Base-by-base conservation (phyloP, 1,140 invertebrate genomes). In the Chlorops oryzae region DNA sequence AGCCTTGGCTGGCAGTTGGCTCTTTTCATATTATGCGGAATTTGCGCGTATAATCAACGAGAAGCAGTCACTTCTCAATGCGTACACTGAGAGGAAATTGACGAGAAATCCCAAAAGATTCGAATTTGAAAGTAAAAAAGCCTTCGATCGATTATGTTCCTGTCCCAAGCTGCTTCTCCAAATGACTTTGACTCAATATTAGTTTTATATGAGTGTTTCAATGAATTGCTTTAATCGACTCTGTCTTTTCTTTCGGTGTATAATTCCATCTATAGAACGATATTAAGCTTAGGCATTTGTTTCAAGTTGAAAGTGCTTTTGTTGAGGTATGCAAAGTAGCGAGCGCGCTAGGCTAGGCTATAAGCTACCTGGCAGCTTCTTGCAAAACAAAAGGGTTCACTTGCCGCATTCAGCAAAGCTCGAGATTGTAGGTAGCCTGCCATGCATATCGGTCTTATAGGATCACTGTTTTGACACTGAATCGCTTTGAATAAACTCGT, bases 81-180 rank as follows among this genome's bases (percentile, higher is more conserved):
- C 34, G 23, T 23, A 17, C 35, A 20, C 34, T 38, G 35, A 21
- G 7, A 48, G 34, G 17, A 35, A 2, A 35, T 4, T 58, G 60
- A 61, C 65, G 61, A 60, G 57, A 54, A 58, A 61, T 58, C 42
- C 27, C 7, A 7, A 32, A 9, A 9, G 7, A 32, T 32, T 32
- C 27, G 27, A 32, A 32, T 7, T 32, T 13, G 7, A 32, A 32
- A 7, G 7, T 32, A n/a, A 9, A 32, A 9, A 7, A 9, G 27
- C 27, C 27, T 59, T 57, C 59, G 61, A 58, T 61, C 61, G 61
- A 38, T 15, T 15, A 18, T 18, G 7, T 32, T 7, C 27, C n/a
- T 32, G 28, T 7, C 28, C 28, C 7, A 32, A 32, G n/a, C 28
- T 7, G n/a, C 7, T n/a, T 7, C 28, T 58, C n/a, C n/a, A n/a